Conservation (phyloP, 2,888 invertebrate genomes). For the Aquatica leii region DNA sequence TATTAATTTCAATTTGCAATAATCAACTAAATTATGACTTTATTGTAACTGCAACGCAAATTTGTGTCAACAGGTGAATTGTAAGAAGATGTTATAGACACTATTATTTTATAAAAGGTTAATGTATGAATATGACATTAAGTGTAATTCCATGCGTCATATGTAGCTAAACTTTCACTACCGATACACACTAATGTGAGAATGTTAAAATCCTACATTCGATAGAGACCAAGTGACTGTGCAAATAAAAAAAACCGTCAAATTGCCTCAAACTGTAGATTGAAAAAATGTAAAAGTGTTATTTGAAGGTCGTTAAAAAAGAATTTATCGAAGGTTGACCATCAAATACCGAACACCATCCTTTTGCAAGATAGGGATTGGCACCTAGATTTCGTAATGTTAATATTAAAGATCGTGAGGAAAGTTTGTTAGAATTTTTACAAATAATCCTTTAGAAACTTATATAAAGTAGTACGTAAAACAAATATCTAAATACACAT, state of each 20-base stretch:
- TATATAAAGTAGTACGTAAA: not conserved
- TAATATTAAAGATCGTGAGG: conserved; percentile 10
- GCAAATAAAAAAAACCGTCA: not conserved
- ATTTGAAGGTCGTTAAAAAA: not conserved
- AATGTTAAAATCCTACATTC: not conserved
- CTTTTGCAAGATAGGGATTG: conserved; percentile 8
- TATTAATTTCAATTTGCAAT: too few species aligned
- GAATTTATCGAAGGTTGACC: conserved; percentile 1
- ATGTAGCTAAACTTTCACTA: conserved; percentile 33
- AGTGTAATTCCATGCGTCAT: conserved; percentile 21
- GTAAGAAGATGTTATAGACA: conserved; percentile 7
- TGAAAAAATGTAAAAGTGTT: not conserved
- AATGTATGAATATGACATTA: conserved; percentile 20
- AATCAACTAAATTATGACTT: too few species aligned
- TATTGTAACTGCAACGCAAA: not conserved
- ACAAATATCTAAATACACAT: not conserved
- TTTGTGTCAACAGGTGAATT: not conserved
- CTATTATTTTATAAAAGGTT: not conserved
- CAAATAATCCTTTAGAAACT: conserved; percentile 2
- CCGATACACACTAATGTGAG: not conserved
- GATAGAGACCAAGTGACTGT: not conserved
- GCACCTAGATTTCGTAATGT: not conserved
- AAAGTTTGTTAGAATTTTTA: conserved; percentile 15
- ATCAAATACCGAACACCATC: not conserved
- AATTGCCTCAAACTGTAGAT: not conserved